Evolutionary conservation across 2,888 invertebrate species (phyloP).

Genomic region (Xestia sexstrigata): DNA sequence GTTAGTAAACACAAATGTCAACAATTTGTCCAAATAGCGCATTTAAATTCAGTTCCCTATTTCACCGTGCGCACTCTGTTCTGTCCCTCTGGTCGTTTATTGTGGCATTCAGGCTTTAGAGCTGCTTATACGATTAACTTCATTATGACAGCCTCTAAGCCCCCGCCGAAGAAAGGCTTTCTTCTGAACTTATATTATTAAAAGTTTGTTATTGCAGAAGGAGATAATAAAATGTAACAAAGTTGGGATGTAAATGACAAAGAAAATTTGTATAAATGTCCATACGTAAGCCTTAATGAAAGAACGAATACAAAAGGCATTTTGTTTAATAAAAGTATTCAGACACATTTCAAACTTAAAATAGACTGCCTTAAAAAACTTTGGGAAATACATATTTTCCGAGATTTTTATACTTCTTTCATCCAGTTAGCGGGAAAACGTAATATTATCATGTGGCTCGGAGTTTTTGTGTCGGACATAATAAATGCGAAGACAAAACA

Average conservation of each 20-base stretch:
- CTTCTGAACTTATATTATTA: conserved; percentile 42
- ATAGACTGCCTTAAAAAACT: conserved; percentile 36
- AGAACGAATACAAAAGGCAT: conserved; percentile 6
- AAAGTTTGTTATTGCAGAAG: conserved; percentile 38
- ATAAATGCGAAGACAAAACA: conserved; percentile 55
- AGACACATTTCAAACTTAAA: conserved; percentile 31
- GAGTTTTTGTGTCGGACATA: conserved; percentile 40
- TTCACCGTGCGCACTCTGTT: not conserved
- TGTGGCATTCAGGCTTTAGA: conserved; percentile 18
- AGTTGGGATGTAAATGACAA: conserved; percentile 33
- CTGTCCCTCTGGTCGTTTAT: conserved; percentile 17
- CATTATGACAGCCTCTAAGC: conserved; percentile 38
- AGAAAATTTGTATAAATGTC: conserved; percentile 20
- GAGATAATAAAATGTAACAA: conserved; percentile 37
- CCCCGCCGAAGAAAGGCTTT: conserved; percentile 8
- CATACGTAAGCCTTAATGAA: conserved; percentile 13
- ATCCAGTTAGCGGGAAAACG: conserved; percentile 41
- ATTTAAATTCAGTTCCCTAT: conserved; percentile 29
- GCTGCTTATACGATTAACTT: conserved; percentile 24
- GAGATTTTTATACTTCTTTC: conserved; percentile 40
- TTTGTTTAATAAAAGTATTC: conserved; percentile 26
- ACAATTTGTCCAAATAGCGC: conserved; percentile 24
- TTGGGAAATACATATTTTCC: conserved; percentile 34
- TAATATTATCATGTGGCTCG: conserved; percentile 42
- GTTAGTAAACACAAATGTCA: conserved; percentile 26